Evolutionary conservation across 2,113 vertebrate genomes (phyloP).

Genomic region (Lucifuga dentata): DNA sequence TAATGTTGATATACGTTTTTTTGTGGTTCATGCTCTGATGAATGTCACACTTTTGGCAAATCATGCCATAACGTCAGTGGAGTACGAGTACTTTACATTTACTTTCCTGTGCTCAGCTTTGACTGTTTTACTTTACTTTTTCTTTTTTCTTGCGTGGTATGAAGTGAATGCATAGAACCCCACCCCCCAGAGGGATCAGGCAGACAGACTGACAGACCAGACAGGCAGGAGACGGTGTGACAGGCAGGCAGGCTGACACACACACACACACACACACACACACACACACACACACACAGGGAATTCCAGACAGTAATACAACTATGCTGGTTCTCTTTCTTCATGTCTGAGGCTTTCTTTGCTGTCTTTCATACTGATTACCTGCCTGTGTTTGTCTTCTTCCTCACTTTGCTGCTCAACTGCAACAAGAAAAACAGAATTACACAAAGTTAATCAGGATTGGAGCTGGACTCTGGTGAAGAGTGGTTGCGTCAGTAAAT

Average conservation of each 20-base stretch:
- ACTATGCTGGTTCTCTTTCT: conserved; percentile 35
- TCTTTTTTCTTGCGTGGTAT: conserved; percentile 50
- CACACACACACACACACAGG: conserved; percentile 9
- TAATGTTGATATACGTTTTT: neutral
- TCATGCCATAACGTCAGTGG: neutral
- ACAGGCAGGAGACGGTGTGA: conserved; percentile 68
- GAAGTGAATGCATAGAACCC: conserved; percentile 31
- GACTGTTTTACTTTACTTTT: conserved; percentile 49
- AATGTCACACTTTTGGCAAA: conserved; percentile 8
- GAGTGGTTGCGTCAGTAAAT: neutral
- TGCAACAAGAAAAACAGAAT: conserved; percentile 12
- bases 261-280: conserved; percentile 23
- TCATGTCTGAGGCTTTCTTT: neutral
- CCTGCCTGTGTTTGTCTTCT: conserved; percentile 22
- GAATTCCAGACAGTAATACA: conserved; percentile 70
- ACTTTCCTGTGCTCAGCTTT: conserved; percentile 18
- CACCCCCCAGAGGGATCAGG: conserved; percentile 46
- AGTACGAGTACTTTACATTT: conserved; percentile 22
- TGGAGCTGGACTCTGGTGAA: conserved; percentile 9
- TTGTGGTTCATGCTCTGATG: conserved; percentile 1
- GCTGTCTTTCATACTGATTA: neutral
- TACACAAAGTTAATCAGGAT: conserved; percentile 12
- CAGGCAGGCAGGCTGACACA: conserved; percentile 41
- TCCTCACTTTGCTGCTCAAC: conserved; percentile 35
- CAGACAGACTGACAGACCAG: conserved; percentile 67